A percentile compares a stretch with the other conserved stretches of the same genome.
phyloP scores from a whole-genome alignment of 2,797 vertebrate species.

The Australoheros facetus region DNA sequence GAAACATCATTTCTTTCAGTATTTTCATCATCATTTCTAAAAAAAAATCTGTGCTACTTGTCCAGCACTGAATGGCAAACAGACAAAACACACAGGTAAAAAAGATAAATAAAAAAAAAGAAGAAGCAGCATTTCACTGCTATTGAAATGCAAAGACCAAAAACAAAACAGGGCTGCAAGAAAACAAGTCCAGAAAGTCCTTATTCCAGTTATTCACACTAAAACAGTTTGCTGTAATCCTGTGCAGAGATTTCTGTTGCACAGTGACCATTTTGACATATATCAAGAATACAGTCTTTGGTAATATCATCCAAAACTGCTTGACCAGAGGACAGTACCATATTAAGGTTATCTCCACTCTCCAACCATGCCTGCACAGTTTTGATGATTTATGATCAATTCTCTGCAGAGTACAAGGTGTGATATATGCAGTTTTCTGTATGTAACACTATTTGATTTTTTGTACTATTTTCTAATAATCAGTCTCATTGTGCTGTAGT shows the following conservation, averaged over 20 bases:
- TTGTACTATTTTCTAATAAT: neutral
- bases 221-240: neutral
- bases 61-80: neutral
- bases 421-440: neutral
- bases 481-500: neutral
- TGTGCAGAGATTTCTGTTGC: neutral
- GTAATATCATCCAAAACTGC: neutral
- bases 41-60: neutral
- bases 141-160: neutral
- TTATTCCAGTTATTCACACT: neutral
- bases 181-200: neutral
- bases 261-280: no score
- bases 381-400: neutral
- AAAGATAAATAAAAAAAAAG: no score
- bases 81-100: neutral
- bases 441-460: neutral
- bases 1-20: neutral
- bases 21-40: neutral
- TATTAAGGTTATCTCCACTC: neutral
- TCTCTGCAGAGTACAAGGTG: neutral
- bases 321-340: no score
- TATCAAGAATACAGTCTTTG: no score
- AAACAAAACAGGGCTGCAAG: neutral
- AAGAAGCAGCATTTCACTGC: neutral
- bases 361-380: neutral